These are phyloP conservation scores for Natator depressus DNA, from an alignment of 2,113 vertebrate species.

Conservation along the genomic window DNA sequence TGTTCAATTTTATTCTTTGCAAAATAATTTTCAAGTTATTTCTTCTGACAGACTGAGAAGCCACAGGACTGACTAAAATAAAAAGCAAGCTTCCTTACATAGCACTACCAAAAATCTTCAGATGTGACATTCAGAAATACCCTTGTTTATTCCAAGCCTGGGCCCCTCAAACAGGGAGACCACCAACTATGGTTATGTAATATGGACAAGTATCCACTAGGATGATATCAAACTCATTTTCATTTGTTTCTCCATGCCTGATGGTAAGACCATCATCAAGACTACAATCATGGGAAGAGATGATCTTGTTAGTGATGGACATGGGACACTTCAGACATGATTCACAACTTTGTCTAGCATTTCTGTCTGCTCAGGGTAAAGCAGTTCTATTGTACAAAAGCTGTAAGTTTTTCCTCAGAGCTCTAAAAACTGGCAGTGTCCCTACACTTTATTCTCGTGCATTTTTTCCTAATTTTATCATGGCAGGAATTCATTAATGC, in stretches of 20 bases:
- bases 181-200: background rate
- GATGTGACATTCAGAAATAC: background rate
- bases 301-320: background rate
- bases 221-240: background rate
- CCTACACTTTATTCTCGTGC: background rate
- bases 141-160: background rate
- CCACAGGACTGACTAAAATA: background rate
- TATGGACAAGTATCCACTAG: background rate
- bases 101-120: background rate
- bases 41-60: background rate
- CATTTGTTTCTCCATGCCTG: background rate
- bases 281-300: background rate
- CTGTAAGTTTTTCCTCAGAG: background rate
- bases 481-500: background rate
- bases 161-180: background rate
- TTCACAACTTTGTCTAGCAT: background rate
- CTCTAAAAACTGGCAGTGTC: background rate
- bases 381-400: background rate
- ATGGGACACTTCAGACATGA: background rate
- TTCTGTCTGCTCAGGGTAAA: background rate
- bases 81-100: background rate
- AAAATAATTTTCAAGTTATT: background rate
- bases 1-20: background rate
- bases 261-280: background rate
- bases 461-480: background rate